Evolutionary conservation across 2,888 invertebrate species (phyloP), one percentile per base, ranked within the genome.

Genomic region (Amblyteles armatorius): DNA sequence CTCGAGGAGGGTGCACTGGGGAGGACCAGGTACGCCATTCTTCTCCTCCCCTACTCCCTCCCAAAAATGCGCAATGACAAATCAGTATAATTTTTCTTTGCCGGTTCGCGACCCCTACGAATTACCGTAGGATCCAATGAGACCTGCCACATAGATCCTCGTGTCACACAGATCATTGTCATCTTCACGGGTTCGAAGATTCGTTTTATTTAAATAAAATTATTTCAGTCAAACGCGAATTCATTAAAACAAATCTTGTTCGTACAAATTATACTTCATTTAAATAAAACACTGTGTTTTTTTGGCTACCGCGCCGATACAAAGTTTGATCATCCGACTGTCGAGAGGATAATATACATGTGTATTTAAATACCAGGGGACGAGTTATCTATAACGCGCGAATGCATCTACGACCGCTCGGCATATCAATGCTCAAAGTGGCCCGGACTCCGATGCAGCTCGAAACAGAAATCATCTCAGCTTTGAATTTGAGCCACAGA

Each of bases 1-100:
- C 84, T 88, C 88, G 92, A 97, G 97, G 94, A 96, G 96, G 95
- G 96, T 97, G 91, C 97, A 97, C 94, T 97, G 97, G 97, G 97
- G 97, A 94, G 96, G 97, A 90, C 97, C 97, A 97, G 97, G 97
- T 97, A 96, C 94, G 91, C 87, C 85, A 81, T 80, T 79, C 63
- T 67, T 57, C 71, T 60, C 57, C 72, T 55, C 55, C 50, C 44
- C 55, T 55, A n/a, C 26, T 40, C 65, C 11, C 36, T 16, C 36
- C n/a, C 50, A 19, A 50, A 74, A 50, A 52, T 7, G 3, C 6
- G n/a, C 19, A 60, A 19, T 33, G 29, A 74, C 36, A 9, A 40
- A 65, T 40, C 33, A 65, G 11, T 26, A 36, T 26, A 16, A 9
- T 22, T 22, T 29, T 11, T n/a, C 48, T 71, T 71, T 44, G 33